Evolutionary conservation across 2,113 vertebrate species (phyloP).

Genomic region (Tor tambroides): DNA sequence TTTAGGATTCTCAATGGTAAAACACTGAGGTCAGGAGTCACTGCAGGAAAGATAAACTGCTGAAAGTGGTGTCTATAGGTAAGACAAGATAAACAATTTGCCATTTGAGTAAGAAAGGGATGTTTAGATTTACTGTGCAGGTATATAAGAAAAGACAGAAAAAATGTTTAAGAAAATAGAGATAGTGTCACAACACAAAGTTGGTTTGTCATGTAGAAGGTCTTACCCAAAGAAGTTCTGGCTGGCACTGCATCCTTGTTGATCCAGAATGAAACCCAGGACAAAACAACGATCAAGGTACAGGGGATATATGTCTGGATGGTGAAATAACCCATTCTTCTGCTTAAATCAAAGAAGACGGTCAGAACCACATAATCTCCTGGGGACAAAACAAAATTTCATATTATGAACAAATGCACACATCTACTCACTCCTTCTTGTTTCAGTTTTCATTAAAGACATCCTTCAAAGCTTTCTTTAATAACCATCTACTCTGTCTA

Average conservation of each 20-base stretch:
- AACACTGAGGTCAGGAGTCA: conserved; percentile 56
- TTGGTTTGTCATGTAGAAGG: not conserved
- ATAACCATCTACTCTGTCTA: not conserved
- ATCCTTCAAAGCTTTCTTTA: not conserved
- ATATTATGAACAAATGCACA: not conserved
- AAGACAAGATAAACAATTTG: too few species aligned
- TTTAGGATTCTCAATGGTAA: conserved; percentile 31
- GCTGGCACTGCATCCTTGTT: conserved; percentile 98
- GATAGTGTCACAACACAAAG: not conserved
- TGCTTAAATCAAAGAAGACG: conserved; percentile 96
- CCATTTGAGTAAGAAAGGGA: not conserved
- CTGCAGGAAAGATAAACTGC: not conserved
- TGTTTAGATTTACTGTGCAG: not conserved
- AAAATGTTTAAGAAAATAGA: not conserved
- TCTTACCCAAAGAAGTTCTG: conserved; percentile 92
- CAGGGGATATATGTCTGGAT: conserved; percentile 99
- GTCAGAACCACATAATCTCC: conserved; percentile 98
- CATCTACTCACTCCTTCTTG: too few species aligned
- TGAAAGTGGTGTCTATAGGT: too few species aligned
- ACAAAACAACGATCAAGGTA: conserved; percentile 96
- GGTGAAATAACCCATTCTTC: conserved; percentile 99
- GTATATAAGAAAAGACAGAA: conserved; percentile 8
- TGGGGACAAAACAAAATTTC: conserved; percentile 64
- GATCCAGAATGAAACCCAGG: conserved; percentile 99
- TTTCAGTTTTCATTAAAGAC: not conserved